Conservation (phyloP, 1,140 invertebrate species). For the Diplogasteroides magnus region DNA sequence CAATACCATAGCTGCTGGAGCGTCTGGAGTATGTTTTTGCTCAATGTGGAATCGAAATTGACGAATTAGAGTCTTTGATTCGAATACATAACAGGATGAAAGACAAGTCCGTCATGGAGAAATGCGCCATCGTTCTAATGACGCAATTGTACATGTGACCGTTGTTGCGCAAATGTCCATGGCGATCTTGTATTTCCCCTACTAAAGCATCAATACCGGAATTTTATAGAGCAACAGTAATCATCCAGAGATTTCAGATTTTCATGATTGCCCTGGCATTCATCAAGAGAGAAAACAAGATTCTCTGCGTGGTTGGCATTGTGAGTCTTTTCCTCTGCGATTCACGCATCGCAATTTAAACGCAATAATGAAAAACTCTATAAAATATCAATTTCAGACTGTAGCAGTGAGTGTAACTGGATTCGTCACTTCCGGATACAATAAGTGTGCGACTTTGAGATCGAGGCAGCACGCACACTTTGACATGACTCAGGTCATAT, state of each 20-base stretch:
- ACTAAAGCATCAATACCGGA: too few species aligned
- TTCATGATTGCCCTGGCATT: background rate
- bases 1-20: background rate
- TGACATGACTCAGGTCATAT: background rate
- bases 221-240: too few species aligned
- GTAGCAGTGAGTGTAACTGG: background rate
- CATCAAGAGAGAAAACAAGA: background rate
- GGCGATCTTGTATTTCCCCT: too few species aligned
- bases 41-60: too few species aligned
- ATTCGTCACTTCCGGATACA: background rate
- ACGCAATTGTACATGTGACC: too few species aligned
- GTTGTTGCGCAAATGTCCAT: too few species aligned
- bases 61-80: too few species aligned
- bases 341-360: background rate
- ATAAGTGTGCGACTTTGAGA: background rate
- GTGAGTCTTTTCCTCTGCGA: background rate
- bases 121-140: too few species aligned
- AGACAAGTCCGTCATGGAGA: too few species aligned
- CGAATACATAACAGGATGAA: too few species aligned
- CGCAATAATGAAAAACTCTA: background rate
- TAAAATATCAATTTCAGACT: background rate
- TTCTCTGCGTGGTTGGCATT: background rate
- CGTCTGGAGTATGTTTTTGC: too few species aligned
- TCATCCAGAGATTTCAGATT: too few species aligned
- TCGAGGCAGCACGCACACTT: background rate